Evolutionary conservation across 1,140 invertebrate species (phyloP).

Genomic region (Drosophila seguyi): DNA sequence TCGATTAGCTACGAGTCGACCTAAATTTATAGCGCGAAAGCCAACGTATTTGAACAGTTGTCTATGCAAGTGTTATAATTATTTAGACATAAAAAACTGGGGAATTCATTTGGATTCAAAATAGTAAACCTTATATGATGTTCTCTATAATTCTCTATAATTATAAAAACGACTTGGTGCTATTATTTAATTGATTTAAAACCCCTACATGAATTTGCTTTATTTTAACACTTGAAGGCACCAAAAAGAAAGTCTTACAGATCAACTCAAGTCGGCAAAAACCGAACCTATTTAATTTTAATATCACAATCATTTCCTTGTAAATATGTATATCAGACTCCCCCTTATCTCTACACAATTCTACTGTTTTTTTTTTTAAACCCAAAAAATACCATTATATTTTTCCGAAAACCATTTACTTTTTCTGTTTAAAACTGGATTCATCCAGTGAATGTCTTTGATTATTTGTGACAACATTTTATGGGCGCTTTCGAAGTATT

Average conservation of each 20-base stretch:
- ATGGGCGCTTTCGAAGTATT: not conserved
- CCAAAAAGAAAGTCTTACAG: no score
- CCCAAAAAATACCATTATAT: slow-evolving; percentile 10
- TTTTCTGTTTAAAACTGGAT: slow-evolving; percentile 10
- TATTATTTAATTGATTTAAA: no score
- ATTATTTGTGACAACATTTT: not conserved
- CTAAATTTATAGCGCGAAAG: not conserved
- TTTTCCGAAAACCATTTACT: not conserved
- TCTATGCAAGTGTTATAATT: not conserved
- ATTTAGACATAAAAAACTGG: not conserved
- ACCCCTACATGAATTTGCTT: no score
- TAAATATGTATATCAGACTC: not conserved
- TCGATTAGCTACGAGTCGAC: not conserved
- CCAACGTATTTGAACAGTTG: slow-evolving; percentile 1
- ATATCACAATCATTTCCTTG: not conserved
- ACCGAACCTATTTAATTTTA: not conserved
- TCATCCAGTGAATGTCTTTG: slow-evolving; percentile 10
- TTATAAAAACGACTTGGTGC: not conserved
- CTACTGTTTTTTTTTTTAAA: not conserved
- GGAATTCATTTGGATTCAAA: not conserved
- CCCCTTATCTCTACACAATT: not conserved
- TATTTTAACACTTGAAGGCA: no score
- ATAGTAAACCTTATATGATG: no score
- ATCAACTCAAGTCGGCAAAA: not conserved
- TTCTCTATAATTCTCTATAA: not conserved